Evolutionary conservation across 2,888 invertebrate genomes (phyloP).

Genomic region (Ophioninae sp.): DNA sequence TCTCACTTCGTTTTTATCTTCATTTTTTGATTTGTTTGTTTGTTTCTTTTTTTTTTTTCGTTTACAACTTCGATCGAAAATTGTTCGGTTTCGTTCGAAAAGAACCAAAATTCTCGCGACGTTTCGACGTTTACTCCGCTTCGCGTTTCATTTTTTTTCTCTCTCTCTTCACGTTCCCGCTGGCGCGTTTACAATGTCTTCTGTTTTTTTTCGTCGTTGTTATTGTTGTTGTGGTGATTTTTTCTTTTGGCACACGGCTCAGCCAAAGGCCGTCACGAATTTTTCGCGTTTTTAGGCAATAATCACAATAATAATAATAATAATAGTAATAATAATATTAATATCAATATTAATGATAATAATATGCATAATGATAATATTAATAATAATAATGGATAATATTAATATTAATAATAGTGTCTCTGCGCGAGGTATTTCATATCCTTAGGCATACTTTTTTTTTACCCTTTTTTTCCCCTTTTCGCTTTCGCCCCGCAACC

Average conservation of each 20-base stretch:
- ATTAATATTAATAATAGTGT: not conserved
- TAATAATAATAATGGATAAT: too few relatives aligned
- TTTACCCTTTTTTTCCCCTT: not conserved
- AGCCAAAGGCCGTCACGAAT: slow-evolving; percentile 54
- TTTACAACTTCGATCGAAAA: not conserved
- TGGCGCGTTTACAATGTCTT: not conserved
- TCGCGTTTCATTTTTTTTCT: not conserved
- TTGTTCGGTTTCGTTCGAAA: not conserved
- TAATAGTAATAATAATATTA: too few relatives aligned
- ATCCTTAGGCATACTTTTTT: slow-evolving; percentile 17
- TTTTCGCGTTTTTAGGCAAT: slow-evolving; percentile 30
- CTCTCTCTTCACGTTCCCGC: slow-evolving; percentile 9
- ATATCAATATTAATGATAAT: too few relatives aligned
- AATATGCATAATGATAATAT: too few relatives aligned
- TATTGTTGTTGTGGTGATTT: too few relatives aligned
- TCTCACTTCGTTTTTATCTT: slow-evolving; percentile 40
- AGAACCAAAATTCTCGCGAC: too few relatives aligned
- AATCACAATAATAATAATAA: too few relatives aligned
- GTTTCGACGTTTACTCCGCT: slow-evolving; percentile 4
- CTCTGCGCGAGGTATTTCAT: slow-evolving; percentile 21
- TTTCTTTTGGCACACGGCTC: slow-evolving; percentile 41
- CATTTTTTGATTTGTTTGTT: slow-evolving; percentile 17
- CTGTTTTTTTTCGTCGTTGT: slow-evolving; percentile 8
- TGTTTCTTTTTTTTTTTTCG: slow-evolving; percentile 3
- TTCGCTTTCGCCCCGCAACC: not conserved